Evolutionary conservation across 2,113 vertebrate species (phyloP), one percentile per base, ranked within the genome.

Genomic region (Seriola quinqueradiata): DNA sequence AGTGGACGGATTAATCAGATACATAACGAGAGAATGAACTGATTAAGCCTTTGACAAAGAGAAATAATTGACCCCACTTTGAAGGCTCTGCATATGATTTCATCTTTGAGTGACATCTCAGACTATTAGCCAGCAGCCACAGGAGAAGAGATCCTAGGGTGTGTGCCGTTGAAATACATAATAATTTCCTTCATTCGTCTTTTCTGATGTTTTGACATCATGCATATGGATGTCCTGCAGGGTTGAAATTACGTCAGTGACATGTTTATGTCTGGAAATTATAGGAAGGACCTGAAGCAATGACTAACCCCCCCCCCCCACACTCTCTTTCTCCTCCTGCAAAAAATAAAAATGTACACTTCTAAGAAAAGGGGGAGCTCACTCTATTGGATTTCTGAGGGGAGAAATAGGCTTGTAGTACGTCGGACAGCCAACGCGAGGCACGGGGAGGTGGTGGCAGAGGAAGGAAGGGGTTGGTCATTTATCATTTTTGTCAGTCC

Each of bases 401-500:
- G 84, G 59, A 87, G 83, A 87, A 93, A 92, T 89, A 78, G 71
- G 91, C 75, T 89, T 81, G 87, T 90, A 84, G 87, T 44, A 75
- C 61, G 63, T 72, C n/a, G 60, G 90, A 92, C 89, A 89, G 78
- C 86, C 85, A 86, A 34, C 71, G 32, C 59, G 42, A 78, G 64
- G 87, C 84, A 79, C 60, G 32, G 66, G 85, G 86, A 92, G 81
- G 89, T 82, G 83, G 82, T 25, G 65, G 81, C 75, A 75, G 87
- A 68, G 42, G 85, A 68, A 83, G 77, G 81, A 87, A 50, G 66
- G 74, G 78, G 83, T 81, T 60, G 70, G 85, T 89, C 92, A 92
- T 93, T 94, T 86, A 93, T 95, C 93, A 94, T 92, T 92, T 94
- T 90, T 93, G 93, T 89, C 92, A 94, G 92, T 80, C 64, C 46